Base-by-base conservation (phyloP, 1,140 invertebrate species). In the Hypothenemus hampei region DNA sequence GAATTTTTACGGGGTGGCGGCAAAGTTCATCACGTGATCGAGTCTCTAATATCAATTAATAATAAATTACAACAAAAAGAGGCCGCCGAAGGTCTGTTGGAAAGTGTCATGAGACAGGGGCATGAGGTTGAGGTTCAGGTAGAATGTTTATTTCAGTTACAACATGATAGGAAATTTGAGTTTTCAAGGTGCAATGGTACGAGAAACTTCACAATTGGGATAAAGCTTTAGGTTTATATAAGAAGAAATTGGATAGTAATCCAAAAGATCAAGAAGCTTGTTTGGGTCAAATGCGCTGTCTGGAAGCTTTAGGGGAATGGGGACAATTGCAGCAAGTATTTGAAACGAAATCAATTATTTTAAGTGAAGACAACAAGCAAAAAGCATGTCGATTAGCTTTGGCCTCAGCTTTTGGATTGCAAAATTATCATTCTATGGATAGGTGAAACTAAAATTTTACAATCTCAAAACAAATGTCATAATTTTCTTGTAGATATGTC, bases 121-220 rank as follows among this genome's bases (percentile, higher is more conserved):
- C 81, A 82, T 43, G 78, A 78, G 4, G 73, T 88, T 2, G 82
- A 87, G 73, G 87, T 97, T 0, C 91, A 98, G 70, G 49, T 19
- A 20, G 3, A 8, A 3, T 13, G 8, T 41, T 20, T 20, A 41
- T 41, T 41, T 11, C 6, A 36, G 5, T n/a, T n/a, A n/a, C n/a
- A n/a, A n/a, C n/a, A n/a, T n/a, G n/a, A n/a, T n/a, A n/a, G n/a
- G n/a, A n/a, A n/a, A n/a, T 20, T 22, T 20, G 10, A 18, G 18
- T 16, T 15, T 45, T 26, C 15, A 29, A 57, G 54, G 93, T 97
- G 39, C 78, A 91, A 4, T 99, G 97, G 97, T 98, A 98, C 69
- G 97, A 99, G 69, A 98, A 98, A 70, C 75, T 99, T 1, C 94
- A 98, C 68, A 94, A 98, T 65, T 99, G 96, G 96, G 93, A 98